phyloP scores from a whole-genome alignment of 2,113 vertebrate species.

The Peromyscus maniculatus region DNA sequence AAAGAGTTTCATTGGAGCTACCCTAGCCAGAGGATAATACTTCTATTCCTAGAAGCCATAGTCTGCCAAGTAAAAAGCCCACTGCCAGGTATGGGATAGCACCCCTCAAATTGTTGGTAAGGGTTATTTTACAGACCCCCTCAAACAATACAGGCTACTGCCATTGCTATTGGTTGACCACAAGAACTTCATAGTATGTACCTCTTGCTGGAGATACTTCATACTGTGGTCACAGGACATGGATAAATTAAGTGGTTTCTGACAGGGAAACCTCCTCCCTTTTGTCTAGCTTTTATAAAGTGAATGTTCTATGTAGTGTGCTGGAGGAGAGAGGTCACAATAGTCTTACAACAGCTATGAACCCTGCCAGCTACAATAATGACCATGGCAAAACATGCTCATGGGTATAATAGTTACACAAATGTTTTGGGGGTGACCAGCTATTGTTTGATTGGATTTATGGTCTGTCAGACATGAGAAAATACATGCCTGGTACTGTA shows the following conservation, averaged over 20 bases:
- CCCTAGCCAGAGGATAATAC: background rate
- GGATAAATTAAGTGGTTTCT: background rate
- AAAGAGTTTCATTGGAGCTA: background rate
- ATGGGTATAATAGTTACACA: background rate
- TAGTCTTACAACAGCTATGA: background rate
- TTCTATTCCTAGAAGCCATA: background rate
- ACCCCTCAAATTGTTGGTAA: background rate
- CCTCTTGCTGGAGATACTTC: background rate
- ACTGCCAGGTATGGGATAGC: background rate
- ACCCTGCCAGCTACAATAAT: background rate
- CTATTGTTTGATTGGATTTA: background rate
- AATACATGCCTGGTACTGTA: background rate
- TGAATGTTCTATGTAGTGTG: background rate
- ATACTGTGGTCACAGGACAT: background rate
- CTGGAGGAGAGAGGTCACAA: background rate
- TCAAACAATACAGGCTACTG: background rate
- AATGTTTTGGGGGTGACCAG: background rate
- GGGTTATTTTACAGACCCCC: too few species aligned
- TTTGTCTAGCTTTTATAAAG: background rate
- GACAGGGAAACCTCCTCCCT: background rate
- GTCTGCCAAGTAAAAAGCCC: background rate
- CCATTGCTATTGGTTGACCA: background rate
- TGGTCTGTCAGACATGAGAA: background rate
- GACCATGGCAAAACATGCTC: background rate
- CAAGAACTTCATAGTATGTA: background rate